Evolutionary conservation across 2,888 invertebrate genomes (phyloP).

Genomic region (Oscheius myriophilus): DNA sequence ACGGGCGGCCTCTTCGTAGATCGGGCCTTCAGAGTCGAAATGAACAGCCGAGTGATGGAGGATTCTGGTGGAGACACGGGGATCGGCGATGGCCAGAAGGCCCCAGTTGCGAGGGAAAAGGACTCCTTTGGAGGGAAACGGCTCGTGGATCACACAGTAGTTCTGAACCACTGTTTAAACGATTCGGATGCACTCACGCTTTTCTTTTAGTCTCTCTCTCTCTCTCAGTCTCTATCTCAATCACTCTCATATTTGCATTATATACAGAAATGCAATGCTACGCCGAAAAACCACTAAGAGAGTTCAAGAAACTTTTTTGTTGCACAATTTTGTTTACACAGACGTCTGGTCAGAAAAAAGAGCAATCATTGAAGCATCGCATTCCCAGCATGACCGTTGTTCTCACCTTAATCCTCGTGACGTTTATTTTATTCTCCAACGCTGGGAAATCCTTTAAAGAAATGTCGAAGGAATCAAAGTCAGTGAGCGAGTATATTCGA

Average conservation of each 20-base stretch:
- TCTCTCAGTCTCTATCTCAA: no score
- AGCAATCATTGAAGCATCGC: no score
- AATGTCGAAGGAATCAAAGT: background rate
- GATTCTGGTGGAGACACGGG: background rate
- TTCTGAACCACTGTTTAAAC: constrained; percentile 7
- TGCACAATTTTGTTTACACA: no score
- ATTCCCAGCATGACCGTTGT: no score
- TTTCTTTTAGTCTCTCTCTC: no score
- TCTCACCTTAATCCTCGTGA: background rate
- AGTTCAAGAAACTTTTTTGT: no score
- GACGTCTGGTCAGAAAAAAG: background rate
- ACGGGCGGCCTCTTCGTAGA: constrained; percentile 13
- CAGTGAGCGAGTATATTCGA: constrained; percentile 4
- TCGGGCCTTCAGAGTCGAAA: constrained; percentile 20
- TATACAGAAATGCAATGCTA: no score
- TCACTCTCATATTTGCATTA: no score
- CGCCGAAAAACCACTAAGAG: no score
- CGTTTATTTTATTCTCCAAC: constrained; percentile 1
- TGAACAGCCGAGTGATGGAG: constrained; percentile 17
- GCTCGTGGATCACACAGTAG: constrained; percentile 18
- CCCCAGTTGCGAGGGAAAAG: constrained; percentile 14
- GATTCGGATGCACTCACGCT: no score
- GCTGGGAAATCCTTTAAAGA: constrained; percentile 5
- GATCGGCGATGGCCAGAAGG: constrained; percentile 4
- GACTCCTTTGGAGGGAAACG: background rate